Evolutionary conservation across 2,888 invertebrate genomes (phyloP), one percentile per base, ranked within the genome.

Genomic region (Orthonychiurus folsomi): DNA sequence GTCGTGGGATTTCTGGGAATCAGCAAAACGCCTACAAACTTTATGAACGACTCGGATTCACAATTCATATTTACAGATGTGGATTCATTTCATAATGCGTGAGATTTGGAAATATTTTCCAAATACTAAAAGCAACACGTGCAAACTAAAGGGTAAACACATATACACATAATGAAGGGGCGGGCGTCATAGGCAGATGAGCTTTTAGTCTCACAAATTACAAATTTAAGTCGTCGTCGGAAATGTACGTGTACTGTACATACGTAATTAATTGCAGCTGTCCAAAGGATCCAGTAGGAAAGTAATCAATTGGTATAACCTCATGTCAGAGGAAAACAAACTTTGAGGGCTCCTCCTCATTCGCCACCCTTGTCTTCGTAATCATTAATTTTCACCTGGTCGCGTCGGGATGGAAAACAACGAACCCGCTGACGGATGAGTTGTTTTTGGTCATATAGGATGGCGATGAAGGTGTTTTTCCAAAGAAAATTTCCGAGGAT

Each of bases 211-310:
- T n/a, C n/a, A n/a, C n/a, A n/a, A n/a, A n/a, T n/a, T n/a, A n/a
- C n/a, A n/a, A n/a, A n/a, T n/a, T n/a, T n/a, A n/a, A n/a, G n/a
- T n/a, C n/a, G n/a, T n/a, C n/a, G n/a, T n/a, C n/a, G n/a, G n/a
- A n/a, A n/a, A n/a, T n/a, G n/a, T n/a, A n/a, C n/a, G n/a, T n/a
- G n/a, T n/a, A n/a, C n/a, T n/a, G n/a, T n/a, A n/a, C n/a, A n/a
- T 21, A 27, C 52, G 64, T 66, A 66, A 68, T 68, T 68, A 68
- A 68, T 68, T 68, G 61, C 64, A 64, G 62, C 68, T 66, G 66
- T 68, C 66, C 25, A 54, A 59, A 48, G 56, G 5, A 37, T 37
- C 15, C 37, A 37, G 37, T 37, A 37, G 37, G 64, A 59, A 64
- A 63, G 52, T 64, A 59, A 66, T 64, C 62, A 60, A 66, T 57